Evolutionary conservation across 2,888 invertebrate genomes (phyloP), one percentile per base, ranked within the genome.

Genomic region (Antitype chi): DNA sequence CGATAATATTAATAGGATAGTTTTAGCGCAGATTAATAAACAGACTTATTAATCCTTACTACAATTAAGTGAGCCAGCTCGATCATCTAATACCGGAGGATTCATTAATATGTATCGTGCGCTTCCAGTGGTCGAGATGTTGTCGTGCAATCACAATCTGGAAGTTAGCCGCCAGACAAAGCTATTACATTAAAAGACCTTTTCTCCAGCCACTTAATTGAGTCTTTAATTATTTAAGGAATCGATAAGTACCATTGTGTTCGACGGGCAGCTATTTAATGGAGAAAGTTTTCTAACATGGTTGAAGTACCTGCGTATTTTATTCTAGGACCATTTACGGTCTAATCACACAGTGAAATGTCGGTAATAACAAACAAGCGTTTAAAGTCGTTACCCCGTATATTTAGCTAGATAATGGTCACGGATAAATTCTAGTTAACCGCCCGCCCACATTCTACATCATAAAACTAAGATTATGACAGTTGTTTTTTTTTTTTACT

Each of bases 211-310:
- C 86, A 89, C 89, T 89, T 93, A 91, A 93, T 92, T 88, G 90
- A 89, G 88, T 90, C 90, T 89, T 92, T 89, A 92, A 91, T 92
- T 91, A 93, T 93, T 92, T 88, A 92, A 80, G 88, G 86, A 90
- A 90, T 90, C 91, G 84, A 88, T 89, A 87, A 88, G 85, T 86
- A 87, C 81, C 82, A 72, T n/a, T 64, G 64, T 67, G 84, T 80
- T 81, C 81, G 75, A 79, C 68, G 80, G 74, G 73, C 83, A 85
- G 84, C 82, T 82, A 84, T 87, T 79, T 90, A 90, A 91, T 90
- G 88, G 87, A 84, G 60, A 90, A 92, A 92, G 88, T 92, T 91
- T 89, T 74, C 74, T 70, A 82, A 80, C 60, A 55, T 75, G 25
- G 9, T 62, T 7, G 53, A 63, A 17, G 63, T 67, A 74, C 57